phyloP scores from a whole-genome alignment of 2,888 invertebrate genomes.

The Stenodema calcarata region DNA sequence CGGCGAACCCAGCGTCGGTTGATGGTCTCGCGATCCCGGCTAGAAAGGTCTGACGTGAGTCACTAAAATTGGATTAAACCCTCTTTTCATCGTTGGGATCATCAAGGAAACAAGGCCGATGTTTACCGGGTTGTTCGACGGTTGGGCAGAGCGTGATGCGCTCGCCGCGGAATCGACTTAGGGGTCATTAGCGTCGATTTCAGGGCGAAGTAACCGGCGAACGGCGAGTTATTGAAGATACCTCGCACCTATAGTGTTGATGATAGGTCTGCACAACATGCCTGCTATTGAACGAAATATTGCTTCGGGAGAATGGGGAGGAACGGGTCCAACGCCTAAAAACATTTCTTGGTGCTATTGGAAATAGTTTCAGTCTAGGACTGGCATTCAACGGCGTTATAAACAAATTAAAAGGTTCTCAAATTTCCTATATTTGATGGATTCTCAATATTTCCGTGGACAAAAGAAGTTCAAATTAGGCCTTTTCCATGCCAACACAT shows the following conservation, averaged over 20 bases:
- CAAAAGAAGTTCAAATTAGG: too few relatives aligned
- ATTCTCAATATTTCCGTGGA: too few relatives aligned
- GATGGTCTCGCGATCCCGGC: neutral
- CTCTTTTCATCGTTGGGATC: slow-evolving; percentile 1
- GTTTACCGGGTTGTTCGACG: neutral
- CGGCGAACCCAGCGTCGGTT: neutral
- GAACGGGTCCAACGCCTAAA: too few relatives aligned
- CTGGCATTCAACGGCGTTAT: too few relatives aligned
- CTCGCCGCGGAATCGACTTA: neutral
- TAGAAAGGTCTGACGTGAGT: slow-evolving; percentile 6
- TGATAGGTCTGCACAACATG: neutral
- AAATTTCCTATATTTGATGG: too few relatives aligned
- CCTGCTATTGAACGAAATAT: neutral
- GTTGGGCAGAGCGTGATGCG: neutral
- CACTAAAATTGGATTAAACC: slow-evolving; percentile 28
- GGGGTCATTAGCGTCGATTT: neutral
- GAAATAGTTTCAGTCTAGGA: too few relatives aligned
- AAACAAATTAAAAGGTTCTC: too few relatives aligned
- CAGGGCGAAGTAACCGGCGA: neutral
- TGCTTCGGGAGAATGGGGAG: neutral
- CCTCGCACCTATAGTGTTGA: neutral
- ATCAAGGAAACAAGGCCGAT: neutral
- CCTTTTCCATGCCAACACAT: too few relatives aligned
- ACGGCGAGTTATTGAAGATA: neutral
- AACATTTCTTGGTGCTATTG: too few relatives aligned